Evolutionary conservation across 2,113 vertebrate species (phyloP).

Genomic region (Ia io): DNA sequence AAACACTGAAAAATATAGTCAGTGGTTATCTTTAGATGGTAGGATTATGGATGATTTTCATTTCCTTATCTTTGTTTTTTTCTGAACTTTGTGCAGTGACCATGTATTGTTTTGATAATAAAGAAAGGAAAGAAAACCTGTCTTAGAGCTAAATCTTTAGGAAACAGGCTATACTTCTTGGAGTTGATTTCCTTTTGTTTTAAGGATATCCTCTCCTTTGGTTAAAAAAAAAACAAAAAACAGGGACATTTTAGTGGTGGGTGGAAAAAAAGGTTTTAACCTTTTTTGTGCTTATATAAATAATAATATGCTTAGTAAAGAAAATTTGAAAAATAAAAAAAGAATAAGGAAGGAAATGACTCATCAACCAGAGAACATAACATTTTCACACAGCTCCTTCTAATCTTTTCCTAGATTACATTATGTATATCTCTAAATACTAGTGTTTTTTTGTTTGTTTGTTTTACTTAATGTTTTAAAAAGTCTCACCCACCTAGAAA

Average conservation of each 20-base stretch:
- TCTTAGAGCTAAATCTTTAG: conserved; percentile 50
- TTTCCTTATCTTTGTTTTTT: conserved; percentile 31
- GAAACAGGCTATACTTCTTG: conserved; percentile 59
- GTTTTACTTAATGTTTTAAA: neutral
- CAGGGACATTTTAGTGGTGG: conserved; percentile 37
- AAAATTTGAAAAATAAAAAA: conserved; percentile 41
- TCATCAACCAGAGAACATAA: neutral
- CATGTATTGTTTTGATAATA: conserved; percentile 51
- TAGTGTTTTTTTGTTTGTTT: neutral
- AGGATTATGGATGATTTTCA: neutral
- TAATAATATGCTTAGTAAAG: conserved; percentile 57
- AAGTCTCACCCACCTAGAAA: neutral
- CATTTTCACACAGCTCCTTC: neutral
- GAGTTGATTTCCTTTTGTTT: conserved; percentile 55
- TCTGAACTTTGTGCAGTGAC: conserved; percentile 28
- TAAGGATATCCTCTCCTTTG: conserved; percentile 63
- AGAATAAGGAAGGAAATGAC: conserved; percentile 38
- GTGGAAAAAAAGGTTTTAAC: neutral
- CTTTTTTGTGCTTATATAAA: conserved; percentile 48
- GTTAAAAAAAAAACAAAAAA: conserved; percentile 24
- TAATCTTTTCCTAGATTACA: neutral
- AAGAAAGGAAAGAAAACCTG: conserved; percentile 54
- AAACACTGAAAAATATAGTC: neutral
- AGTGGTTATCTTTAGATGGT: neutral
- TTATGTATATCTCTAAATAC: neutral